phyloP scores from a whole-genome alignment of 2,113 vertebrate genomes.

The Geococcyx californianus region DNA sequence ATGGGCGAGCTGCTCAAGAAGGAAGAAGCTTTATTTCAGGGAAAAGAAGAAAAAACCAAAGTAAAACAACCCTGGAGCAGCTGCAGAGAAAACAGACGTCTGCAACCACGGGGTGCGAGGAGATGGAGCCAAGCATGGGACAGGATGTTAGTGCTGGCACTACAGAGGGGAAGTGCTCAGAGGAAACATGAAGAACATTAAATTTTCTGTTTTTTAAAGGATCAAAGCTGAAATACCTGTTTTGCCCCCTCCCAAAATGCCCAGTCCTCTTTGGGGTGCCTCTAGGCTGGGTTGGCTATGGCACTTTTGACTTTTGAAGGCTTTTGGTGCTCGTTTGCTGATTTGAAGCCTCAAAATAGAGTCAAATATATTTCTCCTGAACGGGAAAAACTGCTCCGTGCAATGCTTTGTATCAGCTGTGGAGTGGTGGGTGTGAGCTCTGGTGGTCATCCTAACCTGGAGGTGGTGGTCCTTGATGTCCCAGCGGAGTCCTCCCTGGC shows the following conservation, averaged over 20 bases:
- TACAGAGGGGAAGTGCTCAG: not conserved
- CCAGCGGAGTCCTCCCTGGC: too few species aligned
- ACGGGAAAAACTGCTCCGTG: rapidly evolving
- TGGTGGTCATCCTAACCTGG: rapidly evolving
- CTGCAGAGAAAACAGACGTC: rapidly evolving
- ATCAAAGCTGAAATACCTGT: not conserved
- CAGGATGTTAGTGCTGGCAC: not conserved
- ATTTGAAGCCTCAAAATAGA: not conserved
- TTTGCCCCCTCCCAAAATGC: not conserved
- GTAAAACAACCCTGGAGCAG: rapidly evolving
- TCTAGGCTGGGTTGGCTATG: rapidly evolving
- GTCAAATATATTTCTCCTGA: not conserved
- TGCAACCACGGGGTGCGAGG: rapidly evolving
- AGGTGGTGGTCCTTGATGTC: rapidly evolving
- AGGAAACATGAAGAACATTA: not conserved
- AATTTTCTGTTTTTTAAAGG: not conserved
- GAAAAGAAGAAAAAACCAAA: not conserved
- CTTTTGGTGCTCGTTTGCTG: not conserved
- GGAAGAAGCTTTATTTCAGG: not conserved
- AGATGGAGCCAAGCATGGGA: not conserved
- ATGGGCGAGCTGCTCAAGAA: not conserved
- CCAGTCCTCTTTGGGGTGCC: rapidly evolving
- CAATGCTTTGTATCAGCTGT: rapidly evolving
- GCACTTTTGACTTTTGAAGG: not conserved
- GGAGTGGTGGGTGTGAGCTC: not conserved